phyloP scores from a whole-genome alignment of 2,888 invertebrate species.

The Nudaria mundana region DNA sequence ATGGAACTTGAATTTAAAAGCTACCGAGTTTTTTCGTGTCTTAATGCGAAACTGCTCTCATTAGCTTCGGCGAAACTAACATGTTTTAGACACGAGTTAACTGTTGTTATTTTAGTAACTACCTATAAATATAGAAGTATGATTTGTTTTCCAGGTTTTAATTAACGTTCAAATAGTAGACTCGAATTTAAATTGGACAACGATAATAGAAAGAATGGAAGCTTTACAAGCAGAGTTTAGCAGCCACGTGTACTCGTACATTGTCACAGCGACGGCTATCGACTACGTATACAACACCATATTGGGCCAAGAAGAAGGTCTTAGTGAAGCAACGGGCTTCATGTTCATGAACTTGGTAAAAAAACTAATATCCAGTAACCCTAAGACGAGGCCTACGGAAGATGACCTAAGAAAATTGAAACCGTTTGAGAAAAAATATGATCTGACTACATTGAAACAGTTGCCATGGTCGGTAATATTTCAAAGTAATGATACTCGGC shows the following conservation, averaged over 20 bases:
- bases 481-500: slow-evolving; percentile 22
- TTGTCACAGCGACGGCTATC: slow-evolving; percentile 56
- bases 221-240: slow-evolving; percentile 41
- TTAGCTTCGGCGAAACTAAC: no score
- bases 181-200: slow-evolving; percentile 42
- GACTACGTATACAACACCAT: slow-evolving; percentile 64
- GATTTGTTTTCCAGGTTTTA: slow-evolving; percentile 56
- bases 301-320: slow-evolving; percentile 37
- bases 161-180: slow-evolving; percentile 64
- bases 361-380: slow-evolving; percentile 26
- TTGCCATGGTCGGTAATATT: slow-evolving; percentile 73
- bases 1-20: no score
- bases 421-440: slow-evolving; percentile 49
- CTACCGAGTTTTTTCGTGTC: no score
- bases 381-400: slow-evolving; percentile 33
- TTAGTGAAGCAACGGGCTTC: slow-evolving; percentile 26
- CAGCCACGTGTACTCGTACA: slow-evolving; percentile 57
- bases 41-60: no score
- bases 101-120: no score
- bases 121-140: no score
- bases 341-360: slow-evolving; percentile 30
- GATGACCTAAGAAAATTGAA: slow-evolving; percentile 30
- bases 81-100: no score
- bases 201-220: slow-evolving; percentile 60
- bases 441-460: slow-evolving; percentile 51